Percentiles rank a stretch among this genome's conserved stretches.
Evolutionary conservation across 2,113 vertebrate genomes (phyloP).

Genomic region (Stictonetta naevosa): DNA sequence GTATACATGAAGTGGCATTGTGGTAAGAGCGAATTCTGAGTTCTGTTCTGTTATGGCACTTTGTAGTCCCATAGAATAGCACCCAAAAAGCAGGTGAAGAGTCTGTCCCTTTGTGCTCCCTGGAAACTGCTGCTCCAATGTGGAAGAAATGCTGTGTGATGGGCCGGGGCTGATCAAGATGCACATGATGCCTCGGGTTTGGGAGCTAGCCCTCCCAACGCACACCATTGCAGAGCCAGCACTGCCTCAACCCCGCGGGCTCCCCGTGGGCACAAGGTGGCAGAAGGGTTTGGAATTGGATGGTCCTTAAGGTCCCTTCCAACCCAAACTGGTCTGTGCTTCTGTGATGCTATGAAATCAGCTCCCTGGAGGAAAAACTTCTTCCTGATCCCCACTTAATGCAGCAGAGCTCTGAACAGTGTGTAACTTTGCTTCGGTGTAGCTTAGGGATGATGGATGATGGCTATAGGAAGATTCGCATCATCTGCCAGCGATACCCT

Average conservation of each 20-base stretch:
- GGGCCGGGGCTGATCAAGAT: background rate
- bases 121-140: background rate
- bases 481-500: background rate
- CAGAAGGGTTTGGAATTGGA: background rate
- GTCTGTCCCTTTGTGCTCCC: background rate
- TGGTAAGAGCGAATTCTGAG: background rate
- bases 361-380: fast-evolving
- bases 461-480: background rate
- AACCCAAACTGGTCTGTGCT: background rate
- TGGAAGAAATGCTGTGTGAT: no score
- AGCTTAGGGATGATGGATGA: background rate
- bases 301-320: background rate
- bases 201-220: background rate
- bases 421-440: no score
- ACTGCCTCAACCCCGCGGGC: fast-evolving
- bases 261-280: background rate
- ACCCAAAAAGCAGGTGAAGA: fast-evolving
- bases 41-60: background rate
- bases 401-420: background rate
- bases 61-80: background rate
- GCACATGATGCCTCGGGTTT: fast-evolving
- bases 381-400: background rate
- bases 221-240: fast-evolving
- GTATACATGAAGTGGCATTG: fast-evolving
- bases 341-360: background rate